phyloP scores from a whole-genome alignment of 1,140 invertebrate genomes.

The Oncopodura yosiiana region DNA sequence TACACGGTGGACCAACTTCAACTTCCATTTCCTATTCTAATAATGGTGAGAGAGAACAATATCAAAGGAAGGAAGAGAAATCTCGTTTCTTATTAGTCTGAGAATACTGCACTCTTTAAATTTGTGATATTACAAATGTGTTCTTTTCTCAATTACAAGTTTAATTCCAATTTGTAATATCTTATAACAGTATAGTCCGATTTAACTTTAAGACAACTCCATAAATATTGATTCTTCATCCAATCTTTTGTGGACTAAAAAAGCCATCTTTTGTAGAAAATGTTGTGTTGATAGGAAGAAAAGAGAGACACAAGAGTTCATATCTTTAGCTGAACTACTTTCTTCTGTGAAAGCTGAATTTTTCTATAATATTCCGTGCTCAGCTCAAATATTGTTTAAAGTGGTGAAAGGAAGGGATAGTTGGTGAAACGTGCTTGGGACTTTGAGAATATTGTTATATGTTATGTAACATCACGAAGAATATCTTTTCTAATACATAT shows the following conservation, averaged over 20 bases:
- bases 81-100: too few species aligned
- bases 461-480: too few species aligned
- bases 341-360: not conserved
- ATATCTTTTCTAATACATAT: too few species aligned
- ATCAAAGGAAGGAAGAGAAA: not conserved
- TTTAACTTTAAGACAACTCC: constrained; percentile 4
- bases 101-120: too few species aligned
- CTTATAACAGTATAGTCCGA: not conserved
- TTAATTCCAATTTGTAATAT: too few species aligned
- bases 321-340: too few species aligned
- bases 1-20: not conserved
- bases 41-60: not conserved
- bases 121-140: too few species aligned
- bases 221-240: constrained; percentile 17
- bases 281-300: not conserved
- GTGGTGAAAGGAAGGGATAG: not conserved
- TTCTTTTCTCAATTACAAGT: too few species aligned
- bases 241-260: constrained; percentile 5
- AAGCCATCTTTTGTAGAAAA: not conserved
- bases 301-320: too few species aligned
- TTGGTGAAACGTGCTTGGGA: too few species aligned
- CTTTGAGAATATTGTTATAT: too few species aligned
- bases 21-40: not conserved
- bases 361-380: not conserved
- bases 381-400: constrained; percentile 13